phyloP scores from a whole-genome alignment of 1,140 invertebrate genomes.

The Phenacoccus solenopsis region DNA sequence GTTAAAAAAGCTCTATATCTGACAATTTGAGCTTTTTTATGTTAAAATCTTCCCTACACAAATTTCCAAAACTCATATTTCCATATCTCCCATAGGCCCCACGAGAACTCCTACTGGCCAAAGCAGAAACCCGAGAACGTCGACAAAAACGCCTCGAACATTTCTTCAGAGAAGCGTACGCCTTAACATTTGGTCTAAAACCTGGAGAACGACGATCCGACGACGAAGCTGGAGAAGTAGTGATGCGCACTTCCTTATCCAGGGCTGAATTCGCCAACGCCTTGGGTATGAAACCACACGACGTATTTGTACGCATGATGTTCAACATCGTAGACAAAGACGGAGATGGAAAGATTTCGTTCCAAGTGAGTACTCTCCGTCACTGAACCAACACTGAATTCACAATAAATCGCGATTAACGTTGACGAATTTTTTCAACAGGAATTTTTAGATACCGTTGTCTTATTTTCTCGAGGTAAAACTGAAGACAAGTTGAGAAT shows the following conservation, averaged over 20 bases:
- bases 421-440: constrained; percentile 29
- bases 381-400: too few relatives aligned
- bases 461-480: constrained; percentile 78
- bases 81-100: too few relatives aligned
- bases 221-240: constrained; percentile 40
- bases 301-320: constrained; percentile 97
- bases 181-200: constrained; percentile 77
- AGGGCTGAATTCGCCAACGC: constrained; percentile 95
- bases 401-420: background rate
- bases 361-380: constrained; percentile 52
- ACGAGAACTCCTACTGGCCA: constrained; percentile 76
- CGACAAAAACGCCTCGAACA: constrained; percentile 88
- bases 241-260: constrained; percentile 85
- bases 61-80: too few relatives aligned
- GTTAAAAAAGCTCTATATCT: constrained; percentile 15
- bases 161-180: constrained; percentile 97
- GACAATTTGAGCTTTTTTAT: too few relatives aligned
- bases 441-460: constrained; percentile 93
- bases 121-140: constrained; percentile 91
- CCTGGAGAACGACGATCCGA: constrained; percentile 39
- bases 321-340: constrained; percentile 98
- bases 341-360: constrained; percentile 87
- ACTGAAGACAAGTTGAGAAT: constrained; percentile 93
- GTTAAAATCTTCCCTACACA: too few relatives aligned
- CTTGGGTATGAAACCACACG: constrained; percentile 89